Conservation (phyloP, 2,888 invertebrate genomes). For the Neoaliturus tenellus region DNA sequence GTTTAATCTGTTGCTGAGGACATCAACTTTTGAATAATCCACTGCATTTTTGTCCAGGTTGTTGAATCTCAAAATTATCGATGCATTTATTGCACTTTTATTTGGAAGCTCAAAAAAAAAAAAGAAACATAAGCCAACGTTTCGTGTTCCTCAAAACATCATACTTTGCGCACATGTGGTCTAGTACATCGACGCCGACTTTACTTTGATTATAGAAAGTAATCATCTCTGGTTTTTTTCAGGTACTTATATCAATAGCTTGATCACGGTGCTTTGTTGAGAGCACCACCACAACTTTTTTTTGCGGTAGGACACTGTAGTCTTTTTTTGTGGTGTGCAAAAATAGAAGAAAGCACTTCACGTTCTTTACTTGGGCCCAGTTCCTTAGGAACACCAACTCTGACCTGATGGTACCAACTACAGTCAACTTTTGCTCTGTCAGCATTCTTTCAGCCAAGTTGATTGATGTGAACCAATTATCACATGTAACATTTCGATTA, state of each 20-base stretch:
- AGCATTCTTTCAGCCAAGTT: conserved; percentile 62
- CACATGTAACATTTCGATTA: conserved; percentile 62
- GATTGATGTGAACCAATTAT: conserved; percentile 63
- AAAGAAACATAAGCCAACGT: conserved; percentile 27
- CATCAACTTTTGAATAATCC: too few relatives aligned
- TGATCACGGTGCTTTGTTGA: conserved; percentile 5
- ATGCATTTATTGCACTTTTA: conserved; percentile 29
- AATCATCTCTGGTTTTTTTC: conserved; percentile 66
- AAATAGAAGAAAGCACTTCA: background rate
- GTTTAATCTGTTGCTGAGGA: too few relatives aligned
- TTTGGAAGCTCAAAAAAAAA: conserved; percentile 18
- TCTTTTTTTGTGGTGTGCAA: background rate
- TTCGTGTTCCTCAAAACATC: conserved; percentile 29
- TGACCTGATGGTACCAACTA: conserved; percentile 60
- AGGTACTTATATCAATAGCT: conserved; percentile 62
- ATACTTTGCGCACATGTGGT: conserved; percentile 44
- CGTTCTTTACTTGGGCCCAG: background rate
- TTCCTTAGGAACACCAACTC: conserved; percentile 12
- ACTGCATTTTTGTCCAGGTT: too few relatives aligned
- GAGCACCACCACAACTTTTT: background rate
- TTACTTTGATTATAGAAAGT: conserved; percentile 68
- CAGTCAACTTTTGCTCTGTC: conserved; percentile 58
- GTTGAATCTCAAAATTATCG: background rate
- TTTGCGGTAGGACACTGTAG: background rate
- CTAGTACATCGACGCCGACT: conserved; percentile 43